phyloP scores from a whole-genome alignment of 1,140 invertebrate genomes.

The Euura lappo region DNA sequence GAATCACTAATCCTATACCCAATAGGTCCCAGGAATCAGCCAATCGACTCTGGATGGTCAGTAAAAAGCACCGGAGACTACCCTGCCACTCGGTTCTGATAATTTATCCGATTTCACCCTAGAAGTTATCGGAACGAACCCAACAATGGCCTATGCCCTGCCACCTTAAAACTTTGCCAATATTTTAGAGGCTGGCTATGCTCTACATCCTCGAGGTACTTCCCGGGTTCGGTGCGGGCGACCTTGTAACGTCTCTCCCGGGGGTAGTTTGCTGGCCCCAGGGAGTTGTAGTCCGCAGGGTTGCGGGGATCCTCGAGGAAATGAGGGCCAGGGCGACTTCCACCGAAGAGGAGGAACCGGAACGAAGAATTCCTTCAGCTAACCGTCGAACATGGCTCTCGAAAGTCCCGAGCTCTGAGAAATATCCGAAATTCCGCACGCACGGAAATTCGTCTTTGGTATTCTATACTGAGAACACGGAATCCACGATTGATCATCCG shows the following conservation, averaged over 20 bases:
- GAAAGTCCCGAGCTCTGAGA: too few relatives aligned
- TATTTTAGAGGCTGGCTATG: constrained; percentile 47
- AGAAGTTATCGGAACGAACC: constrained; percentile 44
- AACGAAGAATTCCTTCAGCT: too few relatives aligned
- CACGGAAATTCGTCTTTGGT: too few relatives aligned
- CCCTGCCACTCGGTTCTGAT: constrained; percentile 14
- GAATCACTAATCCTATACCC: too few relatives aligned
- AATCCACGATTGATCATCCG: neutral
- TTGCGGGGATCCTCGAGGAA: constrained; percentile 20
- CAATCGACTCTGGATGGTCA: too few relatives aligned
- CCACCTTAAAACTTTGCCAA: constrained; percentile 52
- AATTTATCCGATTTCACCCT: constrained; percentile 54
- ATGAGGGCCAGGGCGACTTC: constrained; percentile 8
- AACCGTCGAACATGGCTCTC: too few relatives aligned
- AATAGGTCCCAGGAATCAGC: too few relatives aligned
- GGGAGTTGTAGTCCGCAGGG: constrained; percentile 15
- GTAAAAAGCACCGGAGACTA: too few relatives aligned
- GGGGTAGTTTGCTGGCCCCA: constrained; percentile 41
- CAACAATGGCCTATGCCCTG: constrained; percentile 51
- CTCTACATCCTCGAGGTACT: constrained; percentile 25
- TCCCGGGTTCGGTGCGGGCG: constrained; percentile 29
- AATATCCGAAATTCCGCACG: too few relatives aligned
- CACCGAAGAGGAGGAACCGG: constrained; percentile 16
- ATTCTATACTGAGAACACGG: too few relatives aligned
- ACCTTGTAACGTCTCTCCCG: constrained; percentile 41